Percentiles rank a stretch among this genome's conserved stretches.
phyloP scores from a whole-genome alignment of 2,797 vertebrate genomes.

The Lacerta viridis region DNA sequence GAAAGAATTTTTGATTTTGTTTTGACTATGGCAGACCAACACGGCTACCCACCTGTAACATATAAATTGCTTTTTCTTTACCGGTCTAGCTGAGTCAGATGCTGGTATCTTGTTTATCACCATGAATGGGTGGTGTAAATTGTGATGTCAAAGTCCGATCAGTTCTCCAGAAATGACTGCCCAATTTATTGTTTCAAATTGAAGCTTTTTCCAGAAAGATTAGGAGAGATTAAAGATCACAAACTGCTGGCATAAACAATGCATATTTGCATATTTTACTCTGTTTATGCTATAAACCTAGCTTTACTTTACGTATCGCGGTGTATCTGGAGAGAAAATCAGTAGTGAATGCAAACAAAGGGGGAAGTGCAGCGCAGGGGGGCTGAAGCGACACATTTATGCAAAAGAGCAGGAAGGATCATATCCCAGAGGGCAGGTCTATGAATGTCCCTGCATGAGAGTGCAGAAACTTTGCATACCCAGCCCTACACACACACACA shows the following conservation, averaged over 20 bases:
- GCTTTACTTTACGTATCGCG: conserved; percentile 34
- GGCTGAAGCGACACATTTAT: background rate
- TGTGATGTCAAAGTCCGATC: conserved; percentile 19
- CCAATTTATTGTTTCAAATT: conserved; percentile 50
- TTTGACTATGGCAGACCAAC: too few relatives aligned
- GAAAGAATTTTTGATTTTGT: too few relatives aligned
- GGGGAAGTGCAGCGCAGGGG: background rate
- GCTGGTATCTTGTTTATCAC: background rate
- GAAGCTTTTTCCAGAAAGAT: conserved; percentile 37
- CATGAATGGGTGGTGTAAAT: conserved; percentile 27
- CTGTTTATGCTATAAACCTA: conserved; percentile 55
- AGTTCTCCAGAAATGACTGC: conserved; percentile 20
- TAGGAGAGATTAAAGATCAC: conserved; percentile 57
- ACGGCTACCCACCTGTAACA: too few relatives aligned
- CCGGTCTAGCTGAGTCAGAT: background rate
- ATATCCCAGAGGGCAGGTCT: background rate
- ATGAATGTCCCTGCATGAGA: background rate
- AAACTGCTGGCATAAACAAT: conserved; percentile 43
- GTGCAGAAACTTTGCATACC: background rate
- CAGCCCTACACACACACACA: too few relatives aligned
- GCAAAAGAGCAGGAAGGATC: background rate
- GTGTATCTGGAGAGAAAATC: background rate
- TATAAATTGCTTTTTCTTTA: too few relatives aligned
- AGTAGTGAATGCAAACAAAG: background rate
- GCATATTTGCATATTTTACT: conserved; percentile 21